A percentile compares a stretch with the other conserved stretches of the same genome.
Conservation (phyloP, 2,113 vertebrate species). For the Cromileptes altivelis region DNA sequence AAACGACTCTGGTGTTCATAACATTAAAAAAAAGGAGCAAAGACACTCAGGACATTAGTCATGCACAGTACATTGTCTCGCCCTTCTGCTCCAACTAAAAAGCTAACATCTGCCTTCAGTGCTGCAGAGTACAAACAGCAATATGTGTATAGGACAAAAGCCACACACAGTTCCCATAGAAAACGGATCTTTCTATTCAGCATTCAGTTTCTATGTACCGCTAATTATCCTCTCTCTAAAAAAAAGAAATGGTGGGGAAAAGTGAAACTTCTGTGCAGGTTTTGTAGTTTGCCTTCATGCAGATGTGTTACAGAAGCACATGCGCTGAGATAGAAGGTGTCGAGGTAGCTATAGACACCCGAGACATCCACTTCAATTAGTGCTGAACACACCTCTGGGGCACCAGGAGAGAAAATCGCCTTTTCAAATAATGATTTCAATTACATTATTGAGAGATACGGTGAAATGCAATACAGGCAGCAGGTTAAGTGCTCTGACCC, state of each 20-base stretch:
- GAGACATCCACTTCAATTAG: slow-evolving; percentile 74
- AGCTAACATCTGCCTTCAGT: slow-evolving; percentile 65
- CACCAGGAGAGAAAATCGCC: slow-evolving; percentile 46
- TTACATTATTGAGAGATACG: slow-evolving; percentile 65
- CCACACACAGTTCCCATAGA: slow-evolving; percentile 25
- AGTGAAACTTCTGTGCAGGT: slow-evolving; percentile 5
- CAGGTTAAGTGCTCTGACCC: slow-evolving; percentile 57
- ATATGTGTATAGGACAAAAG: slow-evolving; percentile 37
- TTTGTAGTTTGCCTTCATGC: neutral
- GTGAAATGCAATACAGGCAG: slow-evolving; percentile 53
- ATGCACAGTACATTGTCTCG: slow-evolving; percentile 61
- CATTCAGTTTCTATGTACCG: slow-evolving; percentile 12
- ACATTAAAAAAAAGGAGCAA: slow-evolving; percentile 34
- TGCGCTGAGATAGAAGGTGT: slow-evolving; percentile 17
- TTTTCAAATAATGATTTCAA: slow-evolving; percentile 76
- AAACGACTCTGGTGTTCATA: slow-evolving; percentile 42
- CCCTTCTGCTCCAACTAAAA: slow-evolving; percentile 56
- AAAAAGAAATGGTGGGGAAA: neutral
- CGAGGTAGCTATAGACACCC: slow-evolving; percentile 47
- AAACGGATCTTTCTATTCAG: slow-evolving; percentile 40
- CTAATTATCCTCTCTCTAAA: neutral
- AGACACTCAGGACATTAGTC: slow-evolving; percentile 58
- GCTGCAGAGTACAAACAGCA: slow-evolving; percentile 32
- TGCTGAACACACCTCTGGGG: slow-evolving; percentile 61
- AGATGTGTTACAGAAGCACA: slow-evolving; percentile 21